Conservation (phyloP, 2,888 invertebrate species). For the Ochropleura plecta region DNA sequence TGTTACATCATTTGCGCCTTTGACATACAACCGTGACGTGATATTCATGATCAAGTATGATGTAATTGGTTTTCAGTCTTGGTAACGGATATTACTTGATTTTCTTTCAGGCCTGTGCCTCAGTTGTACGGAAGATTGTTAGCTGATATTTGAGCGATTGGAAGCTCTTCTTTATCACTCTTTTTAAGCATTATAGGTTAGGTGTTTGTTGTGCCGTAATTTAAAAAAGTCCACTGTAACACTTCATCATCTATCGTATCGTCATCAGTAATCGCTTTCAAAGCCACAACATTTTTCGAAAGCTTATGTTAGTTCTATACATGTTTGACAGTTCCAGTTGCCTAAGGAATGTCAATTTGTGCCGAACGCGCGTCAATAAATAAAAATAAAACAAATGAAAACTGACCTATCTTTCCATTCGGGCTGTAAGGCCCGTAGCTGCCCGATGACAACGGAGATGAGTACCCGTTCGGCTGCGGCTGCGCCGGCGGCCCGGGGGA, state of each 20-base stretch:
- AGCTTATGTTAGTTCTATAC: background rate
- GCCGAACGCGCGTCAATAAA: background rate
- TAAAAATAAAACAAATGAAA: background rate
- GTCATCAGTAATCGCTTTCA: background rate
- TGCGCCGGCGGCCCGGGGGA: constrained; percentile 92
- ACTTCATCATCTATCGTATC: background rate
- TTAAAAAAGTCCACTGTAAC: background rate
- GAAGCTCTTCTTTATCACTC: background rate
- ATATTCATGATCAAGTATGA: background rate
- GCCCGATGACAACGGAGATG: constrained; percentile 96
- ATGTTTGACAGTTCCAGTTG: background rate
- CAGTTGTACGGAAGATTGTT: background rate
- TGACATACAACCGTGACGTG: background rate
- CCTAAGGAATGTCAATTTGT: background rate
- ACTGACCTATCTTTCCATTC: constrained; percentile 96
- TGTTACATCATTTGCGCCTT: constrained; percentile 2
- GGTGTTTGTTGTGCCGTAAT: background rate
- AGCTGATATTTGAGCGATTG: background rate
- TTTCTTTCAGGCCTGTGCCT: background rate
- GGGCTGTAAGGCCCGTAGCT: constrained; percentile 98
- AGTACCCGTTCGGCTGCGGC: constrained; percentile 93
- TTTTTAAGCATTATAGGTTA: background rate
- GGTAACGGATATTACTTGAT: background rate
- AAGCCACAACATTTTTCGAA: background rate
- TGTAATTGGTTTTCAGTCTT: background rate